These are phyloP conservation scores for Coenobita brevimanus DNA, from an alignment of 1,140 invertebrate species.

Conservation along the genomic window DNA sequence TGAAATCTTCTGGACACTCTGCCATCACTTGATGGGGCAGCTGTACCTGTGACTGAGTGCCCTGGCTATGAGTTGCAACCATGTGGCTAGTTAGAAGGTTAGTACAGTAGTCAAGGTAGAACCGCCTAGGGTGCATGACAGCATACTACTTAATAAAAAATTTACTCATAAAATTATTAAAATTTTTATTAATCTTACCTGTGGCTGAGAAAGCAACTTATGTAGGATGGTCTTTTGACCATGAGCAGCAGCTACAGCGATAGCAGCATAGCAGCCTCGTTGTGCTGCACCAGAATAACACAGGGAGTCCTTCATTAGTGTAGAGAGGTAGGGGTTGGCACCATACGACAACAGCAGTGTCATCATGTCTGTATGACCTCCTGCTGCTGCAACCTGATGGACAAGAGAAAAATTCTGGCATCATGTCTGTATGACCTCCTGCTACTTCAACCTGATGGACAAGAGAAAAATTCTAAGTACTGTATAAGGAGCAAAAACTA, in stretches of 20 bases:
- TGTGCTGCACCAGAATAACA: constrained; percentile 90
- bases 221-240: constrained; percentile 85
- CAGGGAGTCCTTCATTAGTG: constrained; percentile 84
- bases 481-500: no score
- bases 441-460: constrained; percentile 82
- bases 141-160: neutral
- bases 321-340: constrained; percentile 89
- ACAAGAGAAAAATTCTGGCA: no score
- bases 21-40: no score
- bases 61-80: no score
- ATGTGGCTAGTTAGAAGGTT: no score
- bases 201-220: constrained; percentile 85
- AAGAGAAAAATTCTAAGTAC: no score
- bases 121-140: no score
- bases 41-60: no score
- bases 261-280: constrained; percentile 78
- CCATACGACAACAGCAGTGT: constrained; percentile 85
- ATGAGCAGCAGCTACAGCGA: constrained; percentile 90
- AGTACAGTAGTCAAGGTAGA: no score
- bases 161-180: neutral
- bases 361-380: constrained; percentile 87
- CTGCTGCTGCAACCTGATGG: constrained; percentile 81
- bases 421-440: constrained; percentile 86
- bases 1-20: no score
- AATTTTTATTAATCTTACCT: constrained; percentile 40